Conservation (phyloP, 2,888 invertebrate genomes). For the Heliconius erato region DNA sequence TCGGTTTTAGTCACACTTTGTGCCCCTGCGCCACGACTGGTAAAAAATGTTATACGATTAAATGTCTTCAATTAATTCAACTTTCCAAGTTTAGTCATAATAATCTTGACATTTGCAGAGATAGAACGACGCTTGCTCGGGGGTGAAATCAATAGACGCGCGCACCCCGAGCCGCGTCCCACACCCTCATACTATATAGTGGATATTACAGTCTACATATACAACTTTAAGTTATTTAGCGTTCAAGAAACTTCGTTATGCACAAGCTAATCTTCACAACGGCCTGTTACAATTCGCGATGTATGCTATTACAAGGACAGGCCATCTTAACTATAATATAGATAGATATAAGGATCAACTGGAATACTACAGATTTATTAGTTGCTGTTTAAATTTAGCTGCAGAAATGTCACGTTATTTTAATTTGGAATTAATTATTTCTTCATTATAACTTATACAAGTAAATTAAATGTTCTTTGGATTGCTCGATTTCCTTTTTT, state of each 20-base stretch:
- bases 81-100: slow-evolving; percentile 51
- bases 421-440: neutral
- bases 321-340: slow-evolving; percentile 28
- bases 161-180: slow-evolving; percentile 62
- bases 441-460: neutral
- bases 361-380: neutral
- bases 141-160: slow-evolving; percentile 82
- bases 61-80: slow-evolving; percentile 2
- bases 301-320: slow-evolving; percentile 33
- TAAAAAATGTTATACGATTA: neutral
- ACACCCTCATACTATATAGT: slow-evolving; percentile 47
- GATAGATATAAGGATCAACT: slow-evolving; percentile 13
- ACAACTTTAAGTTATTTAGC: slow-evolving; percentile 68
- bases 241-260: slow-evolving; percentile 50
- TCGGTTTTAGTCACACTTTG: too few species aligned
- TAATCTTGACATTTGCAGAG: slow-evolving; percentile 66
- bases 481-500: too few species aligned
- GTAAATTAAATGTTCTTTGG: neutral
- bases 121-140: slow-evolving; percentile 55
- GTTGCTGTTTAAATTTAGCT: neutral
- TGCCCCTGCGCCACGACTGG: too few species aligned
- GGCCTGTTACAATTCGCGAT: slow-evolving; percentile 33
- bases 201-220: slow-evolving; percentile 48
- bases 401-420: too few species aligned
- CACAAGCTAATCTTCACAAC: slow-evolving; percentile 55